Percentiles rank a stretch among this genome's conserved stretches.
These are phyloP conservation scores for Drosophila pseudotakahashii DNA, from an alignment of 2,888 invertebrate genomes.

Conservation along the genomic window DNA sequence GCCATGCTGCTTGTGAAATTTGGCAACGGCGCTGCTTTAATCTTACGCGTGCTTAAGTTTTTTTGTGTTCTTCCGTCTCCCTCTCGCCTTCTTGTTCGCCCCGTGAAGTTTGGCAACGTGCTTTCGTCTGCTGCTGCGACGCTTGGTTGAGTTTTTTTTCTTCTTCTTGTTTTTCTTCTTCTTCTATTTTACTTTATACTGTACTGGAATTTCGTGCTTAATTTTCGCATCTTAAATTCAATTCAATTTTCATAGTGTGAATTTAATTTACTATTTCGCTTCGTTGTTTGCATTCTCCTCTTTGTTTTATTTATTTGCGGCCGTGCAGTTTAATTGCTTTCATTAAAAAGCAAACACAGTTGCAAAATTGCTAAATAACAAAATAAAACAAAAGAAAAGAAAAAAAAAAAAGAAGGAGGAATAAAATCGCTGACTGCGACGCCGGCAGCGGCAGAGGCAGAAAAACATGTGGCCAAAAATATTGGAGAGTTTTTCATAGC, in stretches of 20 bases:
- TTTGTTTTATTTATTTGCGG: conserved; percentile 65
- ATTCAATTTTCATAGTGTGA: conserved; percentile 73
- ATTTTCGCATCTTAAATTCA: conserved; percentile 73
- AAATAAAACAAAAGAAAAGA: background rate
- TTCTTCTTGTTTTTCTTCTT: conserved; percentile 6
- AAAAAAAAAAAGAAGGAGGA: background rate
- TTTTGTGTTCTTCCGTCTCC: conserved; percentile 5
- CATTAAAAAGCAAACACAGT: conserved; percentile 61
- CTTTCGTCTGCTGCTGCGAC: conserved; percentile 34
- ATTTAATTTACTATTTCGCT: conserved; percentile 64
- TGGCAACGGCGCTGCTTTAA: conserved; percentile 73
- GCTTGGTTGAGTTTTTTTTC: conserved; percentile 45
- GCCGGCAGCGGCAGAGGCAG: conserved; percentile 1
- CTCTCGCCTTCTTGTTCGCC: conserved; percentile 29
- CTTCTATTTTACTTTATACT: conserved; percentile 50
- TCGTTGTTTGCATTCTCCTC: conserved; percentile 10
- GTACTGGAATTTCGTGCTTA: conserved; percentile 73
- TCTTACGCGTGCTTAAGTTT: conserved; percentile 73
- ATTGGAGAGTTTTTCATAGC: conserved; percentile 11
- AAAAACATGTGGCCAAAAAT: conserved; percentile 66
- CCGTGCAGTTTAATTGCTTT: conserved; percentile 74
- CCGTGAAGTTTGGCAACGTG: conserved; percentile 67
- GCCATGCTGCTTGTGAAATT: conserved; percentile 58
- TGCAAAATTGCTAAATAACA: conserved; percentile 25
- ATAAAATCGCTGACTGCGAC: conserved; percentile 6